Evolutionary conservation across 2,113 vertebrate species (phyloP).

Genomic region (Procavia capensis): DNA sequence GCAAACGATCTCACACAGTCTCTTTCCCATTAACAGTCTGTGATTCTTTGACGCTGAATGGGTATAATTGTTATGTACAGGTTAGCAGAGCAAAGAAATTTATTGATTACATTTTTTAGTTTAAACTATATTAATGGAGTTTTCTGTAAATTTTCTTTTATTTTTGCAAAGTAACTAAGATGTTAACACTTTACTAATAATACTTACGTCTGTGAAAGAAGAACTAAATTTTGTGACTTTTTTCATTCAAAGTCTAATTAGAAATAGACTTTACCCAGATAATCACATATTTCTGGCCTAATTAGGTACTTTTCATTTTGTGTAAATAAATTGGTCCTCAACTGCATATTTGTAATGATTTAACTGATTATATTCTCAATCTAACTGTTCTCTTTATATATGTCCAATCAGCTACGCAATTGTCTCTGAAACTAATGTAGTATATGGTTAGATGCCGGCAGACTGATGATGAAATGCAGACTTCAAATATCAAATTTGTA

Average conservation of each 20-base stretch:
- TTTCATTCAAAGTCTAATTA: conserved; percentile 21
- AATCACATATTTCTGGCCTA: neutral
- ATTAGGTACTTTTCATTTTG: neutral
- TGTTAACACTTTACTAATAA: conserved; percentile 19
- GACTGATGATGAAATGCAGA: neutral
- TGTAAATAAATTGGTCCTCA: neutral
- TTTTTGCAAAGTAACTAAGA: conserved; percentile 30
- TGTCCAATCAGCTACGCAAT: neutral
- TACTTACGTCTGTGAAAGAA: neutral
- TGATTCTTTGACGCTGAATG: neutral
- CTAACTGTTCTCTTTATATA: neutral
- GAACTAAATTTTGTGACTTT: neutral
- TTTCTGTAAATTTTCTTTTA: conserved; percentile 35
- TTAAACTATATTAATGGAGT: neutral
- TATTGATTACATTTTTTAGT: neutral
- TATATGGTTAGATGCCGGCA: neutral
- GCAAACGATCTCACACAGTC: neutral
- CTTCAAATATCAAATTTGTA: neutral
- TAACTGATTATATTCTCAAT: neutral
- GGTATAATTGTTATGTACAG: neutral
- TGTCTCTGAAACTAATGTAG: neutral
- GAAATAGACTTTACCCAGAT: neutral
- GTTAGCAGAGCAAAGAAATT: neutral
- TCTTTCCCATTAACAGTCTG: neutral
- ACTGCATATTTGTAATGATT: neutral